Conservation (phyloP, 2,113 vertebrate species). For the Calidris pugnax region DNA sequence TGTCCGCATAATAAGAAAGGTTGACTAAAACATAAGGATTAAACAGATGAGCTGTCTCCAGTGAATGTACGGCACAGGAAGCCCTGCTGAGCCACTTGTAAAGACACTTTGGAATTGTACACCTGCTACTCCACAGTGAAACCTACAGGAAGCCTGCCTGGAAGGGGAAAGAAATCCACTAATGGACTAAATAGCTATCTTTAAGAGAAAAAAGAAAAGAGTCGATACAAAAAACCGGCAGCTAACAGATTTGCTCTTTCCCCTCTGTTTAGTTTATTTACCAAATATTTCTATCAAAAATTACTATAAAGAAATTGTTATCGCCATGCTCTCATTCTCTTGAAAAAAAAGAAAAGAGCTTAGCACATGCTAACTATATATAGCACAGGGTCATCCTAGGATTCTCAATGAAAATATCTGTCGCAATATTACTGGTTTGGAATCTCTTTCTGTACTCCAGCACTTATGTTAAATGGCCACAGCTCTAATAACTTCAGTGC, state of each 20-base stretch:
- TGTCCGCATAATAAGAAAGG: conserved; percentile 82
- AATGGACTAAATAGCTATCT: conserved; percentile 55
- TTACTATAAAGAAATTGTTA: neutral
- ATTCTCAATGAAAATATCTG: neutral
- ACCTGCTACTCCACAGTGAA: conserved; percentile 78
- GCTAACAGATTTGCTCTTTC: conserved; percentile 31
- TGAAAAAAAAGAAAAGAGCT: neutral
- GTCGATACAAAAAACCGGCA: neutral
- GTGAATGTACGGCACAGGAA: conserved; percentile 69
- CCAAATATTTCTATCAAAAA: conserved; percentile 25
- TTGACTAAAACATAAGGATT: conserved; percentile 84
- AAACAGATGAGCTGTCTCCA: conserved; percentile 84
- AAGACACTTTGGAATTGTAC: conserved; percentile 76
- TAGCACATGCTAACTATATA: neutral
- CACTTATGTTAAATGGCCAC: neutral
- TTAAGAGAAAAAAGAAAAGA: conserved; percentile 17
- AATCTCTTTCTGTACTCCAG: neutral
- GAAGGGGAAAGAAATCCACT: conserved; percentile 57
- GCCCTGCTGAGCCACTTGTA: conserved; percentile 79
- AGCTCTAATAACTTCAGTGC: neutral
- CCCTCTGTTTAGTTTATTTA: conserved; percentile 52
- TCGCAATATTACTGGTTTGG: neutral
- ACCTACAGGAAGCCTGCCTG: conserved; percentile 66
- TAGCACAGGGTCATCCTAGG: neutral
- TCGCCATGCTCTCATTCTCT: neutral